A percentile compares a stretch with the other conserved stretches of the same genome.
Evolutionary conservation across 2,113 vertebrate species (phyloP).

Genomic region (Percopsis transmontana): DNA sequence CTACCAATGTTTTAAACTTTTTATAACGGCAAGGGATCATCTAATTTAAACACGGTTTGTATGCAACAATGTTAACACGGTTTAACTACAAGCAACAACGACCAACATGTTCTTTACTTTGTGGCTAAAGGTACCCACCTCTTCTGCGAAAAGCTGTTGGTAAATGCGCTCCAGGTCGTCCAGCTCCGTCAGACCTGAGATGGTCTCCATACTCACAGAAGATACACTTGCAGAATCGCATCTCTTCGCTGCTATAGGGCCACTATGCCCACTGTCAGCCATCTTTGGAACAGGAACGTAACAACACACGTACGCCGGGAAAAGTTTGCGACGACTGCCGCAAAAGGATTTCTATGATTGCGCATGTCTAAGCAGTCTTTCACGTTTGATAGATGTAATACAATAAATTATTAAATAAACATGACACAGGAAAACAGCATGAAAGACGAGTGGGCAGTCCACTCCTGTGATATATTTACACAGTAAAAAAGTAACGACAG

Average conservation of each 20-base stretch:
- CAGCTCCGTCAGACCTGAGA: slow-evolving; percentile 87
- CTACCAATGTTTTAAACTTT: too few species aligned
- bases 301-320: neutral
- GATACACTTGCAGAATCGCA: slow-evolving; percentile 54
- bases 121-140: slow-evolving; percentile 73
- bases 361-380: slow-evolving; percentile 28
- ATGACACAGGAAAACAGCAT: too few species aligned
- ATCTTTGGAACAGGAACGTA: slow-evolving; percentile 48
- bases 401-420: too few species aligned
- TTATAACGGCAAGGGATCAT: too few species aligned
- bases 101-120: neutral
- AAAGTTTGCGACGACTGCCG: neutral
- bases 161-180: slow-evolving; percentile 91
- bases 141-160: slow-evolving; percentile 86
- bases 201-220: slow-evolving; percentile 76
- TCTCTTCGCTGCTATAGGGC: slow-evolving; percentile 30
- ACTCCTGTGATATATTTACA: too few species aligned
- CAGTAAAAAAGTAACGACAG: too few species aligned
- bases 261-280: slow-evolving; percentile 49
- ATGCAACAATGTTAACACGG: neutral
- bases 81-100: neutral
- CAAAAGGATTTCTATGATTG: neutral
- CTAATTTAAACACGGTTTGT: too few species aligned
- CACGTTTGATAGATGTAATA: too few species aligned
- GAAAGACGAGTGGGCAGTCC: too few species aligned